Conservation (phyloP, 2,888 invertebrate genomes). For the Phalera bucephala region DNA sequence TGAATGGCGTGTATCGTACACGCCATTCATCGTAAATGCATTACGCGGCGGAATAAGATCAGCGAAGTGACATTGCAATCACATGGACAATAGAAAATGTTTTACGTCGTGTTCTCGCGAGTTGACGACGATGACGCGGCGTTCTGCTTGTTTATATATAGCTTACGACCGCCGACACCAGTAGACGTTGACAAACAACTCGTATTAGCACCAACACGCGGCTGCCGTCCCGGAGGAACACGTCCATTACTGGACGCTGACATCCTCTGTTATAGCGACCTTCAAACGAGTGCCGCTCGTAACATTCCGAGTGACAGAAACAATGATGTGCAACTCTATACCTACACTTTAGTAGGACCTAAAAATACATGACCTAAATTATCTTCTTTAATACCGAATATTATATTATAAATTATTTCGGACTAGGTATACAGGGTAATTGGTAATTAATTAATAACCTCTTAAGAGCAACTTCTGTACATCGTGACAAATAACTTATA, state of each 20-base stretch:
- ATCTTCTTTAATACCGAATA: too few species aligned
- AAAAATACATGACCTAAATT: too few species aligned
- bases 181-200: constrained; percentile 73
- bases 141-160: constrained; percentile 61
- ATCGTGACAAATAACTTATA: too few species aligned
- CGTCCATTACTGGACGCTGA: constrained; percentile 44
- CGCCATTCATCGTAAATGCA: constrained; percentile 47
- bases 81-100: constrained; percentile 56
- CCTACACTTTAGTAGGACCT: too few species aligned
- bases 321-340: constrained; percentile 8
- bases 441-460: too few species aligned
- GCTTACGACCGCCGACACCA: constrained; percentile 52
- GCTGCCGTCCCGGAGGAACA: constrained; percentile 44
- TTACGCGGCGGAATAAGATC: constrained; percentile 42
- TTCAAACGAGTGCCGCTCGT: constrained; percentile 40
- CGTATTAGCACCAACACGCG: constrained; percentile 48
- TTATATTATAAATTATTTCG: too few species aligned
- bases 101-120: constrained; percentile 37
- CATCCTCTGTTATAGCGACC: constrained; percentile 48
- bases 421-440: too few species aligned
- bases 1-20: constrained; percentile 34
- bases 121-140: constrained; percentile 42
- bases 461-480: too few species aligned
- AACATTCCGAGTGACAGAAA: constrained; percentile 33
- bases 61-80: constrained; percentile 34